phyloP scores from a whole-genome alignment of 2,797 vertebrate genomes.

The Scolopax bukidnonensis region DNA sequence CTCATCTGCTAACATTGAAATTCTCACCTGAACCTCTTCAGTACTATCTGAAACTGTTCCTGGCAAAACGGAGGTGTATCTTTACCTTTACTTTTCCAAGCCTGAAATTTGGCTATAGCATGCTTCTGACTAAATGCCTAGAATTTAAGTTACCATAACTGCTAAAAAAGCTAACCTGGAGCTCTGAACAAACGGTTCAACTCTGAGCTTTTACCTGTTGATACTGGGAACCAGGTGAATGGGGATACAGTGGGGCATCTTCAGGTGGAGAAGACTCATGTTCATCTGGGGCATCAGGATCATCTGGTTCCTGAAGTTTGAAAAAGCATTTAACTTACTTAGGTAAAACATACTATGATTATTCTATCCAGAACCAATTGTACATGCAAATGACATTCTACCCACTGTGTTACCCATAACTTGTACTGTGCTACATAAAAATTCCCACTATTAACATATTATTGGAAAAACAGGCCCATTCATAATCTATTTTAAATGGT shows the following conservation, averaged over 20 bases:
- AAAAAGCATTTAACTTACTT: background rate
- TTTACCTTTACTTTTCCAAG: background rate
- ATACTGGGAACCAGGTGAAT: constrained; percentile 96
- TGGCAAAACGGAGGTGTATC: background rate
- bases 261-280: constrained; percentile 98
- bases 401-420: fast-evolving
- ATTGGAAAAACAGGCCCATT: background rate
- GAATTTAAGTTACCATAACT: background rate
- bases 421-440: background rate
- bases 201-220: constrained; percentile 87
- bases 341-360: background rate
- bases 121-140: background rate
- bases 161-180: background rate
- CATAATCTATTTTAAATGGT: background rate
- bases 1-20: background rate
- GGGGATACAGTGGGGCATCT: constrained; percentile 96
- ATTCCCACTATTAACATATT: fast-evolving
- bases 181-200: background rate
- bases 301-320: constrained; percentile 91
- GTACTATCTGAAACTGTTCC: background rate
- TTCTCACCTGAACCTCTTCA: background rate
- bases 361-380: background rate
- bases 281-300: constrained; percentile 97
- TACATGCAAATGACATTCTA: constrained; percentile 69
- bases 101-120: background rate